A percentile compares a stretch with the other conserved stretches of the same genome.
Conservation (phyloP, 2,113 vertebrate genomes). For the Cyphotilapia sp. region DNA sequence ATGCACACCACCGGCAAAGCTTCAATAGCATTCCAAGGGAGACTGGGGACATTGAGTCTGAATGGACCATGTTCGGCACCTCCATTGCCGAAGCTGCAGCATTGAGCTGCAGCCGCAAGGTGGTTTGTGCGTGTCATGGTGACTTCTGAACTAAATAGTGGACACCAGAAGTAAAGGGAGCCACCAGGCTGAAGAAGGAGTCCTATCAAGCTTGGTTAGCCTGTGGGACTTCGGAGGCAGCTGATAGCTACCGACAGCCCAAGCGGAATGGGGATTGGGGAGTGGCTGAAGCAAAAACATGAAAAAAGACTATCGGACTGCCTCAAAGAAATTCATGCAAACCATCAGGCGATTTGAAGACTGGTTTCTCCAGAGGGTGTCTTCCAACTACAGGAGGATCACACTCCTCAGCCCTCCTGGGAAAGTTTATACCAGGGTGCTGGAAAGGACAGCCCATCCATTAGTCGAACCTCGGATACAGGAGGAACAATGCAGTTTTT, state of each 20-base stretch:
- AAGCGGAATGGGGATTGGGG: fast-evolving
- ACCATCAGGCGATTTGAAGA: neutral
- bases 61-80: neutral
- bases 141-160: neutral
- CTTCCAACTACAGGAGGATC: neutral
- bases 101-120: neutral
- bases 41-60: neutral
- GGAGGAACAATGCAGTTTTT: neutral
- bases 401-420: neutral
- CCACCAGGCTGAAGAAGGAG: neutral
- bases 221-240: neutral
- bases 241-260: neutral
- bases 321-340: neutral
- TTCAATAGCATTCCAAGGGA: neutral
- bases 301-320: neutral
- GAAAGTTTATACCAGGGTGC: neutral
- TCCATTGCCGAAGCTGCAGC: neutral
- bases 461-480: neutral
- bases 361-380: neutral
- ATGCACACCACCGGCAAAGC: neutral
- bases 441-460: neutral
- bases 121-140: neutral
- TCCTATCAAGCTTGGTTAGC: neutral
- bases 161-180: neutral
- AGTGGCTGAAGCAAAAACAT: neutral